Percentiles rank a stretch among this genome's conserved stretches.
Conservation (phyloP, 2,113 vertebrate genomes). For the Oncorhynchus nerka region DNA sequence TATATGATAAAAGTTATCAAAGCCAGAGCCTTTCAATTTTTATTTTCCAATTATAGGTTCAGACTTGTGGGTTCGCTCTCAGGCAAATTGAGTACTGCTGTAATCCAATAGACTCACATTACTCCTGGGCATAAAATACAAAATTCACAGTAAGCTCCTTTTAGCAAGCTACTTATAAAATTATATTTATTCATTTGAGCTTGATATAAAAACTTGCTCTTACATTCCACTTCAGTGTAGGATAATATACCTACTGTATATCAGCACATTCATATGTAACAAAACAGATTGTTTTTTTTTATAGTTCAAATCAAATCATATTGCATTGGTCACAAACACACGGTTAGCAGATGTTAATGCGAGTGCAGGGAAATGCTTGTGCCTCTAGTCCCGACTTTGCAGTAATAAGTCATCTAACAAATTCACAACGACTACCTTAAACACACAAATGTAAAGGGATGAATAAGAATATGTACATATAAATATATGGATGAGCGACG, state of each 20-base stretch:
- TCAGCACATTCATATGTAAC: neutral
- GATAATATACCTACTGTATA: slow-evolving; percentile 41
- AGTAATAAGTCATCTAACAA: too few relatives aligned
- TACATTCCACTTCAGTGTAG: slow-evolving; percentile 21
- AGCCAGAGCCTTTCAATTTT: slow-evolving; percentile 45
- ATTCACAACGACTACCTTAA: too few relatives aligned
- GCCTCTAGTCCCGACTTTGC: too few relatives aligned
- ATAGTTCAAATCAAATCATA: too few relatives aligned
- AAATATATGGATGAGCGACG: too few relatives aligned
- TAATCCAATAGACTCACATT: slow-evolving; percentile 16
- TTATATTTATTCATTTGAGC: slow-evolving; percentile 26
- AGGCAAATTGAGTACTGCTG: neutral
- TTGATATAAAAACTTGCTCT: slow-evolving; percentile 21
- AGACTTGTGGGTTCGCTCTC: slow-evolving; percentile 27
- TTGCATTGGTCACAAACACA: too few relatives aligned
- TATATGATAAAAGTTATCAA: slow-evolving; percentile 20
- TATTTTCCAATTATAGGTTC: slow-evolving; percentile 47
- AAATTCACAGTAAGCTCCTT: slow-evolving; percentile 21
- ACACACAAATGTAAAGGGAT: too few relatives aligned
- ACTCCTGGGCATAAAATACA: slow-evolving; percentile 8
- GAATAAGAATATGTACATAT: too few relatives aligned
- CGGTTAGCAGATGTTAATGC: too few relatives aligned
- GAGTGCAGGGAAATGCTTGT: too few relatives aligned
- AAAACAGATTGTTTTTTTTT: slow-evolving; percentile 13
- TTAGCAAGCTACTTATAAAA: slow-evolving; percentile 30